Base-by-base conservation (phyloP, 2,797 vertebrate genomes). In the Labroides dimidiatus region DNA sequence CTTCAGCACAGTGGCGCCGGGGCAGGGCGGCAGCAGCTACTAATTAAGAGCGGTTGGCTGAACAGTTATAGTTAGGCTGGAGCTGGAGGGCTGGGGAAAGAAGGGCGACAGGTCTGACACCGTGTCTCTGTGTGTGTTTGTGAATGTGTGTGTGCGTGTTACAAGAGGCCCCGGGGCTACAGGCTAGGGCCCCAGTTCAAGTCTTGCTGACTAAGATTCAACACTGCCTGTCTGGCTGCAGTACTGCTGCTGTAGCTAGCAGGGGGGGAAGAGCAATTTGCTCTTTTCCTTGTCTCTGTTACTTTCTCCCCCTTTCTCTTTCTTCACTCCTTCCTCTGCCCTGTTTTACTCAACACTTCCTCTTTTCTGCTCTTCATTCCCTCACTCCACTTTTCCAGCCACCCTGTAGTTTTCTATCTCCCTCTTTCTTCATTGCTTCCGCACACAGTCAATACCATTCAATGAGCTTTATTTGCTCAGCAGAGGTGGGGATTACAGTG, bases 21-120 rank as follows among this genome's bases (percentile, higher is more conserved):
- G 88, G 88, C 71, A 86, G 86, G 82, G 81, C 87, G 79, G 81
- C 85, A 77, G 83, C 84, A 92, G 86, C 90, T 92, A 91, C 87
- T 91, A 90, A 93, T 93, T 91, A 93, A 85, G 84, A 86, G 76
- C 63, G 86, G 84, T 84, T 87, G 87, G 77, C 81, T 90, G 87
- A 91, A 64, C 81, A 84, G 82, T 72, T 87, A 85, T 89, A 87
- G 90, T 89, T 86, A 83, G 70, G 67, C 65, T 79, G 45, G 72
- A 81, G 86, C 89, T 92, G 81, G 66, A 83, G 81, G 89, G 83
- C 84, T 84, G 79, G 79, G 59, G 56, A 87, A 87, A 88, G 82
- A 43, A 74, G 87, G 72, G 88, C 81, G 78, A 86, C 90, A 89
- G 87, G 87, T 91, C 85, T 91, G 89, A 90, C 89, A 85, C 85